phyloP scores from a whole-genome alignment of 2,113 vertebrate genomes.

The Xiphias gladius region DNA sequence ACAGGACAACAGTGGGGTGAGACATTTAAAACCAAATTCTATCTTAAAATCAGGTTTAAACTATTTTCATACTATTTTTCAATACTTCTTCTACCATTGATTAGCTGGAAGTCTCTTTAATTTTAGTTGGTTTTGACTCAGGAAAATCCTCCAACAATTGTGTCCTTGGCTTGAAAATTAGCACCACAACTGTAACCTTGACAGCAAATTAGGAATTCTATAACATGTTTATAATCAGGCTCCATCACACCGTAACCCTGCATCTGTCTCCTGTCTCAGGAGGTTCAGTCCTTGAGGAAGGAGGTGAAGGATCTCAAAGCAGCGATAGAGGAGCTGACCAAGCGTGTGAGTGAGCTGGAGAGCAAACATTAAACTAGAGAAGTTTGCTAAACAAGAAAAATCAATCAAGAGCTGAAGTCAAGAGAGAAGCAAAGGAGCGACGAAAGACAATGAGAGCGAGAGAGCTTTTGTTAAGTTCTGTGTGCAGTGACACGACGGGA shows the following conservation, averaged over 20 bases:
- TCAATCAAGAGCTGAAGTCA: slow-evolving; percentile 19
- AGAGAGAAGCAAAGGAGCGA: neutral
- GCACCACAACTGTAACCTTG: no score
- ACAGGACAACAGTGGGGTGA: slow-evolving; percentile 72
- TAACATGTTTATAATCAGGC: neutral
- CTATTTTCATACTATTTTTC: no score
- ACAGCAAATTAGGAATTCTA: neutral
- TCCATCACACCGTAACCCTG: neutral
- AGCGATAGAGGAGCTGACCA: slow-evolving; percentile 83
- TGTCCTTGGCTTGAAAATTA: no score
- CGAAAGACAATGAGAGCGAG: neutral
- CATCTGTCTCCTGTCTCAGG: slow-evolving; percentile 55
- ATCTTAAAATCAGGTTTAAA: no score
- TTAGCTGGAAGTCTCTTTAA: no score
- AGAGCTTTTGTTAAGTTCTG: slow-evolving; percentile 14
- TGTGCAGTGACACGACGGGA: slow-evolving; percentile 54
- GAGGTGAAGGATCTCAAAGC: slow-evolving; percentile 86
- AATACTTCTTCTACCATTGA: no score
- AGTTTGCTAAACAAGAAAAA: neutral
- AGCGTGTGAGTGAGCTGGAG: slow-evolving; percentile 86
- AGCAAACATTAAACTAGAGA: slow-evolving; percentile 72
- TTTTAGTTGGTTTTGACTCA: no score
- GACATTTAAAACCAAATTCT: neutral
- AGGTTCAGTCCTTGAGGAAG: slow-evolving; percentile 85
- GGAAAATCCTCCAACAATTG: no score